Conservation (phyloP, 2,113 vertebrate genomes). For the Anseranas semipalmata region DNA sequence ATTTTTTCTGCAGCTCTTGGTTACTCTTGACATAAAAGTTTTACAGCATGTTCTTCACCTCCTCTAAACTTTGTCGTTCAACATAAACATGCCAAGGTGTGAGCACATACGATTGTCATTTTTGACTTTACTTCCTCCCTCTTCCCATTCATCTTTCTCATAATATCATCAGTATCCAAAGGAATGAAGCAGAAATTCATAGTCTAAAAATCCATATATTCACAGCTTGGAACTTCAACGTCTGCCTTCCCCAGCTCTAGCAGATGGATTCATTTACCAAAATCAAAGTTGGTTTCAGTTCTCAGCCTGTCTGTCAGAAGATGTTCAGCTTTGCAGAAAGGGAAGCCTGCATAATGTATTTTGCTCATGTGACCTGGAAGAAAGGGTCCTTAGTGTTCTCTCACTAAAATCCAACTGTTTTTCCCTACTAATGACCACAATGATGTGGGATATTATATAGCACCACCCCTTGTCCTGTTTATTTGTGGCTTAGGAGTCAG, state of each 20-base stretch:
- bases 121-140: neutral
- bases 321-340: neutral
- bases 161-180: neutral
- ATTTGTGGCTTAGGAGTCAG: neutral
- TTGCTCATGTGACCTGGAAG: neutral
- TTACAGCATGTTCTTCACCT: neutral
- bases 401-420: neutral
- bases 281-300: neutral
- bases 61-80: neutral
- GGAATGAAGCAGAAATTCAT: neutral
- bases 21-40: neutral
- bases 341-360: neutral
- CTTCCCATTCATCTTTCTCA: neutral
- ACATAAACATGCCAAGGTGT: neutral
- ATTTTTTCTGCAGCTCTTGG: neutral
- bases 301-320: neutral
- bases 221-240: neutral
- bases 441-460: neutral
- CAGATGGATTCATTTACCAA: constrained; percentile 6
- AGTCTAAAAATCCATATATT: neutral
- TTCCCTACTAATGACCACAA: neutral
- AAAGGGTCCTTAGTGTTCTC: neutral
- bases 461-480: neutral
- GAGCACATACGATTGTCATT: neutral
- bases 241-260: neutral